Evolutionary conservation across 2,113 vertebrate species (phyloP).

Genomic region (Tyrannus savana): DNA sequence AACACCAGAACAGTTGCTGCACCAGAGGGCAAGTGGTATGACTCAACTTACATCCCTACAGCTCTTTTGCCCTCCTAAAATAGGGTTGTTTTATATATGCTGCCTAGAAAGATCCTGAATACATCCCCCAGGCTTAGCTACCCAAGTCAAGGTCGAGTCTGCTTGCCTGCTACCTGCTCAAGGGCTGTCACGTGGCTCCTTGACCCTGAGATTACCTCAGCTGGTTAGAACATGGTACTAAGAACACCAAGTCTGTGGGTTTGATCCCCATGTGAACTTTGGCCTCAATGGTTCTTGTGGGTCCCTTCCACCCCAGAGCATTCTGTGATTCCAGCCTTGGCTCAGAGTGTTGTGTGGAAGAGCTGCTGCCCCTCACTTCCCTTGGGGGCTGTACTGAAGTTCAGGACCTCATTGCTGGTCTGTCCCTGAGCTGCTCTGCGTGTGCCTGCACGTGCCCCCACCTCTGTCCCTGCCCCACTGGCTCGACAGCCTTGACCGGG

Average conservation of each 20-base stretch:
- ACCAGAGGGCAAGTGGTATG: background rate
- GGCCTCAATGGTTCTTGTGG: background rate
- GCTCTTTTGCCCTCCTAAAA: background rate
- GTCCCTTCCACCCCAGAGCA: background rate
- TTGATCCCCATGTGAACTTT: background rate
- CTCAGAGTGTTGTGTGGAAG: background rate
- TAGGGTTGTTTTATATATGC: background rate
- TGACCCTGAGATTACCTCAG: background rate
- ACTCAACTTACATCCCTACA: background rate
- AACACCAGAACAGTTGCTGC: background rate
- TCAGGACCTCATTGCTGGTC: background rate
- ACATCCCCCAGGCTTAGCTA: background rate
- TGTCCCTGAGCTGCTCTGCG: background rate
- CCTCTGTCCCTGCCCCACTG: background rate
- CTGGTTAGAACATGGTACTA: background rate
- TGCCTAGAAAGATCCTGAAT: background rate
- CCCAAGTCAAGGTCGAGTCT: rapidly evolving
- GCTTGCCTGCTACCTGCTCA: background rate
- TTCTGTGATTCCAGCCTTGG: background rate
- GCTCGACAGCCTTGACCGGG: rapidly evolving
- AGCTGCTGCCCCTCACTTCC: rapidly evolving
- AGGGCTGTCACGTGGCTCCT: background rate
- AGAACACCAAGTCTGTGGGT: background rate
- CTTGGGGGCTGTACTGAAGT: background rate
- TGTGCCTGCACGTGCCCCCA: rapidly evolving